These are phyloP conservation scores for Hypotaenidia okinawae DNA, from an alignment of 2,797 vertebrate species.

Conservation along the genomic window DNA sequence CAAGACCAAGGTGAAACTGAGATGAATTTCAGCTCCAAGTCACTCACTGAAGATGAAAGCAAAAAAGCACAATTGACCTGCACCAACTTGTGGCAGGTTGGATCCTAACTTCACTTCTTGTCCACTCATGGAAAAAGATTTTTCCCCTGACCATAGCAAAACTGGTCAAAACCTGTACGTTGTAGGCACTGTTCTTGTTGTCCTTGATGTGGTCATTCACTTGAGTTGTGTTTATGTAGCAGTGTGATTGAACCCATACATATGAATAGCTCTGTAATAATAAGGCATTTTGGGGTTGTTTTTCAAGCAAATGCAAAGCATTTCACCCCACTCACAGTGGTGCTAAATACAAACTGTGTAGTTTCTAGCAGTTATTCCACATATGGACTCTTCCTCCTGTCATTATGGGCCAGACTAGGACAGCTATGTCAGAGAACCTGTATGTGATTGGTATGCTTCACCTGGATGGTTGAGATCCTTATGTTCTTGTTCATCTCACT, in stretches of 20 bases:
- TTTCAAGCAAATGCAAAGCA: not conserved
- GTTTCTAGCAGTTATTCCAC: not conserved
- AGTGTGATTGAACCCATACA: not conserved
- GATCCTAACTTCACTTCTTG: not conserved
- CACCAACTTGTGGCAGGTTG: not conserved
- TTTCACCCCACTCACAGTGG: not conserved
- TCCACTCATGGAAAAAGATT: not conserved
- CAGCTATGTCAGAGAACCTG: not conserved
- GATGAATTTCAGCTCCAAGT: not conserved
- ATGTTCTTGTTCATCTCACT: not conserved
- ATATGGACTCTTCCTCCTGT: not conserved
- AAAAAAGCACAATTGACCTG: not conserved
- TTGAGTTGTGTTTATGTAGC: not conserved
- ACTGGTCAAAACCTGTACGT: not conserved
- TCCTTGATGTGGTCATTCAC: not conserved
- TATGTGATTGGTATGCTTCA: not conserved
- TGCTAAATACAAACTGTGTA: not conserved
- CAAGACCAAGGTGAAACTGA: not conserved
- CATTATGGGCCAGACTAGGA: fast-evolving
- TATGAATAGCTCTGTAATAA: not conserved
- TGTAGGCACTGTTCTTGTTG: not conserved
- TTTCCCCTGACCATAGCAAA: not conserved
- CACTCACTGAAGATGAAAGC: not conserved
- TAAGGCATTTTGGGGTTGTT: not conserved
- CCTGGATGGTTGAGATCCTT: not conserved